These are phyloP conservation scores for Poecilia wingei DNA, from an alignment of 2,797 vertebrate genomes.

Conservation along the genomic window DNA sequence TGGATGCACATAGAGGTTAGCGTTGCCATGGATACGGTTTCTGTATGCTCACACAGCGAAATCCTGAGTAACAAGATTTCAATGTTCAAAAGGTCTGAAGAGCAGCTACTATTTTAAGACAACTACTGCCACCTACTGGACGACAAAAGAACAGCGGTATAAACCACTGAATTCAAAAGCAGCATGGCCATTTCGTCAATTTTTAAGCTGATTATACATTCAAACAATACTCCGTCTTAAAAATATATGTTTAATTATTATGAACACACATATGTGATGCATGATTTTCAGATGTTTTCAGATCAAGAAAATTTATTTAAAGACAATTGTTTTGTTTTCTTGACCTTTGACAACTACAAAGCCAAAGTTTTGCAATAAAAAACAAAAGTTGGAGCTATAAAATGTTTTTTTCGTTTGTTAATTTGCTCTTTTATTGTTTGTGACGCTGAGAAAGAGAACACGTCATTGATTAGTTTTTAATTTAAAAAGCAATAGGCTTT, in stretches of 20 bases:
- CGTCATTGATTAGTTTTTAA: background rate
- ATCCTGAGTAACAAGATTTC: conserved; percentile 45
- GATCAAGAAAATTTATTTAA: background rate
- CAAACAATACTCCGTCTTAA: background rate
- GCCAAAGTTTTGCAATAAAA: background rate
- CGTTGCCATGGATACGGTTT: background rate
- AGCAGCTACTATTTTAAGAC: conserved; percentile 30
- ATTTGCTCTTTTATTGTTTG: background rate
- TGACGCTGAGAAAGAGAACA: background rate
- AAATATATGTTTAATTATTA: background rate
- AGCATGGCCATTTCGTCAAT: background rate
- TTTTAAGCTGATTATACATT: background rate
- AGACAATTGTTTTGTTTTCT: background rate
- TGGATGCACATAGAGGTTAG: background rate
- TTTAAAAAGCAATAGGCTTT: background rate
- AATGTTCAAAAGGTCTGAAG: conserved; percentile 42
- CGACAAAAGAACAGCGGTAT: conserved; percentile 1
- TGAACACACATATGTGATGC: background rate
- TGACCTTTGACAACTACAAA: background rate
- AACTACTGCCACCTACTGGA: conserved; percentile 59
- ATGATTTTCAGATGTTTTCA: background rate
- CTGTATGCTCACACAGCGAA: conserved; percentile 45
- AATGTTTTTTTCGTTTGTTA: background rate
- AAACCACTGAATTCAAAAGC: background rate
- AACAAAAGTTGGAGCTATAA: background rate